Conservation (phyloP, 2,888 invertebrate species). For the Lithophane leautieri region DNA sequence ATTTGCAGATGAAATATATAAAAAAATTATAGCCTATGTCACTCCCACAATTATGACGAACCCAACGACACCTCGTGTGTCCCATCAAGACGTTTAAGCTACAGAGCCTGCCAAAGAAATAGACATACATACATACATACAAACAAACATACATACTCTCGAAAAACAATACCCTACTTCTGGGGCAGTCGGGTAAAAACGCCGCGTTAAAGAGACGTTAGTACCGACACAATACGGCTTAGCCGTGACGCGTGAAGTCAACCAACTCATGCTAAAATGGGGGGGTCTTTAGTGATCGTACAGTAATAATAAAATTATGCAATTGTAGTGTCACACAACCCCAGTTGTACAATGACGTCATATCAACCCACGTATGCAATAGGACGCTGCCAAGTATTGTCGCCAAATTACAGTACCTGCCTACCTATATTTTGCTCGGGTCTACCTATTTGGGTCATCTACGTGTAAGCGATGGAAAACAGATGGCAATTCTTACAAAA, state of each 20-base stretch:
- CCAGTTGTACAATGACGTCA: constrained; percentile 13
- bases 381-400: constrained; percentile 18
- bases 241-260: background rate
- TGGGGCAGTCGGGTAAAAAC: too few species aligned
- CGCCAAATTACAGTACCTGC: constrained; percentile 7
- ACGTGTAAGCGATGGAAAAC: background rate
- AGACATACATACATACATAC: too few species aligned
- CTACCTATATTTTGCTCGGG: background rate
- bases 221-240: background rate
- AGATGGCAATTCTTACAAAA: background rate
- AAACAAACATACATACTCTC: too few species aligned
- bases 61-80: too few species aligned
- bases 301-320: background rate
- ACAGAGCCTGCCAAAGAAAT: too few species aligned
- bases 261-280: background rate
- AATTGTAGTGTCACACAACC: background rate
- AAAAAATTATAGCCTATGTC: too few species aligned
- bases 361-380: constrained; percentile 8
- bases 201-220: too few species aligned
- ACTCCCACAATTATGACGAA: too few species aligned
- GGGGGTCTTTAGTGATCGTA: background rate
- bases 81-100: too few species aligned
- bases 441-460: background rate
- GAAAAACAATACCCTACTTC: too few species aligned
- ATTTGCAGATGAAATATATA: too few species aligned